Base-by-base conservation (phyloP, 2,888 invertebrate species). In the Torymus texanus region DNA sequence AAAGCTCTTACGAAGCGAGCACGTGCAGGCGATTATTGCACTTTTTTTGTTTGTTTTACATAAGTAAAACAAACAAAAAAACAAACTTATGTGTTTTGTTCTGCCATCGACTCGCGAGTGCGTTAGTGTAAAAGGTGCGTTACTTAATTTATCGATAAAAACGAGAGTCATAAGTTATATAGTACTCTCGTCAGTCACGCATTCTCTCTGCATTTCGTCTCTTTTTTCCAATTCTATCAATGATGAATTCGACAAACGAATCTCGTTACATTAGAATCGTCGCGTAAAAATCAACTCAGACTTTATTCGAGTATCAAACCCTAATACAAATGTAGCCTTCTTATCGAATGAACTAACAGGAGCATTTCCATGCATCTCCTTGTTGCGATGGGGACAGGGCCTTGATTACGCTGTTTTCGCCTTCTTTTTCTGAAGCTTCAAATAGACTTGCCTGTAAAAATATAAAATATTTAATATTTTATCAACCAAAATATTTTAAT, bases 281-380 rank as follows among this genome's bases (percentile, higher is more conserved):
- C 59, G 66, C 55, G 63, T 73, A 73, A 10, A 53, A 68, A 68
- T 21, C 21, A 29, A 68, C 41, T 76, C 70, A 56, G 56, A 66
- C 70, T 76, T 75, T 41, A 41, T 41, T 41, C 41, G 29, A 70
- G 5, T 56, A 71, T 77, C 51, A 58, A 53, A 71, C 16, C 41
- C 71, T 65, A 77, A 63, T 70, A 24, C 21, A 55, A 53, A 61
- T n/a, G n/a, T 29, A 24, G 41, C 41, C 16, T 12, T 68, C 21
- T n/a, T n/a, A 55, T 63, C 2, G 53, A n/a, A 67, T 66, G 29
- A 66, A 70, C 62, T 79, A 79, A 79, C 79, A 79, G 2, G 86
- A 84, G 83, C 88, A 88, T 83, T 86, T 85, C 87, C 88, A 88
- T 61, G 87, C 86, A 65, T 88, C 88, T 18, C 85, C 87, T 81